A percentile compares a stretch with the other conserved stretches of the same genome.
phyloP scores from a whole-genome alignment of 2,888 invertebrate genomes.

The Ommatoiulus sabulosus region DNA sequence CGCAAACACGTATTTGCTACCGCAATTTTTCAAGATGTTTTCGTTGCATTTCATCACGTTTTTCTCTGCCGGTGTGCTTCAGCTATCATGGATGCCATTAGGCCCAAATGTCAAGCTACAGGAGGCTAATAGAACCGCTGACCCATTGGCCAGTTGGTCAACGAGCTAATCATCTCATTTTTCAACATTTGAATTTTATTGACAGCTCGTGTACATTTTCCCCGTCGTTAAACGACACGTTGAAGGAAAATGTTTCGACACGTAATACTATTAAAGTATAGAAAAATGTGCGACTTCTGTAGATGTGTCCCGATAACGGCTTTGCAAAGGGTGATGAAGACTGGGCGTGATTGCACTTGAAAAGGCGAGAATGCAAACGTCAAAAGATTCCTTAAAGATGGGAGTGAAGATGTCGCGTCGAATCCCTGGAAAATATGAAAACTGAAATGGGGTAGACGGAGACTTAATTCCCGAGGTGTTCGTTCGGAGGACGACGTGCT shows the following conservation, averaged over 20 bases:
- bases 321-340: neutral
- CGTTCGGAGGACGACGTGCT: neutral
- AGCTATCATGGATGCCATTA: neutral
- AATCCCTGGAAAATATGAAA: slow-evolving; percentile 9
- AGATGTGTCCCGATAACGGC: neutral
- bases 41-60: neutral
- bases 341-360: neutral
- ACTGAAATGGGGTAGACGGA: slow-evolving; percentile 17
- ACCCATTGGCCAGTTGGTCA: neutral
- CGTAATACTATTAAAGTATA: no score
- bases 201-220: neutral
- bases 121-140: neutral
- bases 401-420: slow-evolving; percentile 17
- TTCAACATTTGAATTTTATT: slow-evolving; percentile 18
- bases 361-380: neutral
- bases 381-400: neutral
- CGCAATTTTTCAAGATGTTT: neutral
- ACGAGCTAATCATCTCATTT: neutral
- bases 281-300: neutral
- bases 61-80: neutral
- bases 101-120: neutral
- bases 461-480: neutral
- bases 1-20: neutral
- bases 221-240: neutral
- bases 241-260: neutral